Conservation (phyloP, 2,888 invertebrate species). For the Loripinus fragilis region DNA sequence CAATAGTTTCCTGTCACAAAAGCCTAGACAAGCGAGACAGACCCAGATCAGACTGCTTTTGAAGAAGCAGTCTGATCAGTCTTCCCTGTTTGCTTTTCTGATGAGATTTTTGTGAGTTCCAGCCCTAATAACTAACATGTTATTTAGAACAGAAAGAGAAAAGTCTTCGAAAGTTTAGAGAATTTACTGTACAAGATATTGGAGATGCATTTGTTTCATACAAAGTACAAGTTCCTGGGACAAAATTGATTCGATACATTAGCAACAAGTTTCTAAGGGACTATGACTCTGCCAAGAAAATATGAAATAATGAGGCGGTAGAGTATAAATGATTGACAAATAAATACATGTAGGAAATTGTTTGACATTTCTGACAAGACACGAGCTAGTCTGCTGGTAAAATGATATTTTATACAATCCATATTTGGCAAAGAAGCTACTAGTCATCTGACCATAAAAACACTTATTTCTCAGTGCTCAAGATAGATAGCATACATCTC, state of each 20-base stretch:
- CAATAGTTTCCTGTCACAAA: no score
- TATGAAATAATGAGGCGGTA: conserved; percentile 4
- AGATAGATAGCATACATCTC: no score
- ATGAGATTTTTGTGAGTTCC: no score
- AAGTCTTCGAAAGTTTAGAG: no score
- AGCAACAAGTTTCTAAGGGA: background rate
- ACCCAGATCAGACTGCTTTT: no score
- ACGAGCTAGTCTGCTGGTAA: background rate
- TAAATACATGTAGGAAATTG: conserved; percentile 18
- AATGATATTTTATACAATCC: background rate
- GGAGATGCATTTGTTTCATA: no score
- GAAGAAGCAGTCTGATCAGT: no score
- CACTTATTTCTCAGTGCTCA: no score
- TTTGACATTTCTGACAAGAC: conserved; percentile 16
- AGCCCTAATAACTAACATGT: no score
- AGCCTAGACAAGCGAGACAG: no score
- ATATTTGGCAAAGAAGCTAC: conserved; percentile 17
- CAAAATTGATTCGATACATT: background rate
- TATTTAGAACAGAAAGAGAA: no score
- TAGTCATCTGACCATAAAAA: conserved; percentile 15
- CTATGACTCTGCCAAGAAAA: background rate
- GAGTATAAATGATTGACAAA: conserved; percentile 17
- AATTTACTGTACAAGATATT: background rate
- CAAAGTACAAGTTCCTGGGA: background rate
- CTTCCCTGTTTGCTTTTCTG: no score